phyloP scores from a whole-genome alignment of 1,140 invertebrate genomes.

The Drosophila ohnishii region DNA sequence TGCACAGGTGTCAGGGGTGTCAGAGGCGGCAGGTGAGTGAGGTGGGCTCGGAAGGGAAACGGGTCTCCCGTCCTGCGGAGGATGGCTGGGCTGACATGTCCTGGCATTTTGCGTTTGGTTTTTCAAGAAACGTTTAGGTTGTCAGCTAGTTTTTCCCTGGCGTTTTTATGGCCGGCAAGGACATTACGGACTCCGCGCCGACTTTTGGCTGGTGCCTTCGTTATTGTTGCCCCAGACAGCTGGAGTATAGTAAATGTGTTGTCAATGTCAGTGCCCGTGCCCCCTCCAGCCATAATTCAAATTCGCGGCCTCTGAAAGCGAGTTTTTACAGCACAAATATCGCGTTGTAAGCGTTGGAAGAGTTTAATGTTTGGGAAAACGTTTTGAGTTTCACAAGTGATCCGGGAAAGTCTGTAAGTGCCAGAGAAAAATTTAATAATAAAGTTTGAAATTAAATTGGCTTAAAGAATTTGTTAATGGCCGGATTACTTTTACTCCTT shows the following conservation, averaged over 20 bases:
- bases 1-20: constrained; percentile 60
- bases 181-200: constrained; percentile 41
- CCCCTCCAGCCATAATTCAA: constrained; percentile 64
- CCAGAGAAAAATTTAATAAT: neutral
- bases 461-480: too few species aligned
- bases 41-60: neutral
- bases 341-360: constrained; percentile 16
- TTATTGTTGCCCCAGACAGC: constrained; percentile 56
- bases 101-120: constrained; percentile 72
- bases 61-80: neutral
- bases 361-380: constrained; percentile 15
- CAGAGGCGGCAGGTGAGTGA: neutral
- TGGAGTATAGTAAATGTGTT: constrained; percentile 52
- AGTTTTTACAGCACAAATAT: constrained; percentile 16
- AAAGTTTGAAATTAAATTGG: neutral
- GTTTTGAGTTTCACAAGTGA: neutral
- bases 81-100: constrained; percentile 53
- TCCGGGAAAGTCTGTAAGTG: neutral
- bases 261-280: constrained; percentile 53
- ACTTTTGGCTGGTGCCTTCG: constrained; percentile 46
- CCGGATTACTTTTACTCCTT: neutral
- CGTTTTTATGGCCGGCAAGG: constrained; percentile 41
- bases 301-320: constrained; percentile 19
- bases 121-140: constrained; percentile 79
- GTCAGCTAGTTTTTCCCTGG: constrained; percentile 68